Base-by-base conservation (phyloP, 2,113 vertebrate genomes). In the Dipodomys stephensi region DNA sequence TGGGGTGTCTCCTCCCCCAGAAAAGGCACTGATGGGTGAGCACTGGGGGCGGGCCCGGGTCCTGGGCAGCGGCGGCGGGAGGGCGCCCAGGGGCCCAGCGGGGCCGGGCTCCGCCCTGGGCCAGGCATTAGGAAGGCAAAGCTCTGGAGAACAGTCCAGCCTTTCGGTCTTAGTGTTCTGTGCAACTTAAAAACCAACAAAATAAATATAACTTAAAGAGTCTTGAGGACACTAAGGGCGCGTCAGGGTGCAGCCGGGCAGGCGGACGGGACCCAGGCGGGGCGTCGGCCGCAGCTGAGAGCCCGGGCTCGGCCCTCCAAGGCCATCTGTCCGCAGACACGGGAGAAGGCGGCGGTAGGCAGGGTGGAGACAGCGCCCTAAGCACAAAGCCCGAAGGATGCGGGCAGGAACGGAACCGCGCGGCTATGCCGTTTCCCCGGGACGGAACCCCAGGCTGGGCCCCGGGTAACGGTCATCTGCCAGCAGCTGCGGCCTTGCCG, bases 121-220 rank as follows among this genome's bases (percentile, higher is more conserved):
- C 87, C 96, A 94, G 64, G 79, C 68, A 80, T 71, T 96, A 96
- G 96, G 92, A 93, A 96, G 95, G 95, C 96, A 87, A 94, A 94
- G 95, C 87, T 92, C 71, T 2, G 4, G 39, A 88, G 91, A 95
- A 71, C 85, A 85, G 85, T 95, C 87, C 95, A 98, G 97, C 97
- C 98, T 98, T 97, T 96, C 96, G 86, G 86, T 97, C 97, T 98
- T 98, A 98, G 98, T 98, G 98, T 98, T 98, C 90, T 98, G 98
- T 98, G 98, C 98, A 98, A 98, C 39, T 98, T 83, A 97, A 97
- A 93, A 97, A 97, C 87, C 83, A 92, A 98, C 87, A 97, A 98
- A 98, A 98, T 98, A 98, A 98, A 98, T 98, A 98, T 98, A 98
- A 98, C 97, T 98, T 98, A 97, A 96, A 97, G 97, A 97, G 93